phyloP scores from a whole-genome alignment of 2,797 vertebrate species.

The Urosaurus nigricauda region DNA sequence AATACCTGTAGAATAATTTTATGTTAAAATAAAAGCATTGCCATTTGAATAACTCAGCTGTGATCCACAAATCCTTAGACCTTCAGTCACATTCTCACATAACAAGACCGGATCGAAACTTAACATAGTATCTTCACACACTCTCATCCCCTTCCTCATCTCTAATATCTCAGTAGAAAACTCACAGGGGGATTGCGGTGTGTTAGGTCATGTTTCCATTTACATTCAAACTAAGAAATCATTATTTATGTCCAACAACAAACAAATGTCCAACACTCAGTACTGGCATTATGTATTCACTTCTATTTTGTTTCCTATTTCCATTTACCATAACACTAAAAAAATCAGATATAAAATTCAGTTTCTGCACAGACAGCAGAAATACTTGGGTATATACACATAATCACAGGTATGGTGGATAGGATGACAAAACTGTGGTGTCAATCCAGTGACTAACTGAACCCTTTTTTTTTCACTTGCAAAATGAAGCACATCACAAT shows the following conservation, averaged over 20 bases:
- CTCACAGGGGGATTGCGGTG: not conserved
- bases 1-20: constrained; percentile 80
- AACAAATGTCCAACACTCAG: not conserved
- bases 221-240: not conserved
- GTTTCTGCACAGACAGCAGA: not conserved
- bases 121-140: not conserved
- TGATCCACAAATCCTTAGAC: not conserved
- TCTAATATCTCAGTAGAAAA: not conserved
- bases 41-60: not conserved
- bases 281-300: not conserved
- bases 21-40: not conserved
- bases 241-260: not conserved
- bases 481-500: not conserved
- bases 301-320: not conserved
- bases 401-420: not conserved
- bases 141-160: too few relatives aligned
- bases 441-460: not conserved
- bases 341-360: not conserved
- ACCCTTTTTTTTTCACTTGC: not conserved
- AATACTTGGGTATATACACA: not conserved
- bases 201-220: not conserved
- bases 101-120: not conserved
- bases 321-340: not conserved
- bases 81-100: not conserved
- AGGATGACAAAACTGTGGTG: not conserved